A percentile compares a stretch with the other conserved stretches of the same genome.
Evolutionary conservation across 2,797 vertebrate species (phyloP).

Genomic region (Pelobates cultripes): DNA sequence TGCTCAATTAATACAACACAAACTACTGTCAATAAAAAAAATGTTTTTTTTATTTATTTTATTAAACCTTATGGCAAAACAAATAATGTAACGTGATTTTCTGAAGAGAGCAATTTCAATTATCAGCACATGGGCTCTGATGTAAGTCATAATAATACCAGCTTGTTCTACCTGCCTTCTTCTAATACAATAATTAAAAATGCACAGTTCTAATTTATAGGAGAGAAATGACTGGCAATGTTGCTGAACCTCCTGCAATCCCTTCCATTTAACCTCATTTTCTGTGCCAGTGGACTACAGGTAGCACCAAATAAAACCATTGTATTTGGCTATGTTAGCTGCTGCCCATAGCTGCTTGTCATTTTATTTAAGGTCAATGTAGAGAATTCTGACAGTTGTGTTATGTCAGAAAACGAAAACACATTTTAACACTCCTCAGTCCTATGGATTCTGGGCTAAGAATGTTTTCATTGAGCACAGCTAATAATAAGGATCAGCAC

Average conservation of each 20-base stretch:
- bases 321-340: conserved; percentile 74
- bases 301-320: conserved; percentile 69
- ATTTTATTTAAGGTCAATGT: conserved; percentile 46
- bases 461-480: too few species aligned
- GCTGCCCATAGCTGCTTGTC: conserved; percentile 55
- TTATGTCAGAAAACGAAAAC: not conserved
- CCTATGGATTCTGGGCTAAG: too few species aligned
- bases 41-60: not conserved
- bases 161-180: conserved; percentile 60
- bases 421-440: not conserved
- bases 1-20: conserved; percentile 47
- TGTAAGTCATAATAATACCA: conserved; percentile 44
- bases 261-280: conserved; percentile 76
- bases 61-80: conserved; percentile 23
- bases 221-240: conserved; percentile 44
- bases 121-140: conserved; percentile 30
- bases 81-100: conserved; percentile 3
- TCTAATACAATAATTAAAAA: conserved; percentile 61
- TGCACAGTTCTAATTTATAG: conserved; percentile 5
- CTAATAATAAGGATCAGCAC: too few species aligned
- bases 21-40: conserved; percentile 51
- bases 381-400: conserved; percentile 15
- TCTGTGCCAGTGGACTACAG: conserved; percentile 79
- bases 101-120: conserved; percentile 23
- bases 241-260: conserved; percentile 55